Evolutionary conservation across 2,797 vertebrate species (phyloP).

Genomic region (Esox lucius): DNA sequence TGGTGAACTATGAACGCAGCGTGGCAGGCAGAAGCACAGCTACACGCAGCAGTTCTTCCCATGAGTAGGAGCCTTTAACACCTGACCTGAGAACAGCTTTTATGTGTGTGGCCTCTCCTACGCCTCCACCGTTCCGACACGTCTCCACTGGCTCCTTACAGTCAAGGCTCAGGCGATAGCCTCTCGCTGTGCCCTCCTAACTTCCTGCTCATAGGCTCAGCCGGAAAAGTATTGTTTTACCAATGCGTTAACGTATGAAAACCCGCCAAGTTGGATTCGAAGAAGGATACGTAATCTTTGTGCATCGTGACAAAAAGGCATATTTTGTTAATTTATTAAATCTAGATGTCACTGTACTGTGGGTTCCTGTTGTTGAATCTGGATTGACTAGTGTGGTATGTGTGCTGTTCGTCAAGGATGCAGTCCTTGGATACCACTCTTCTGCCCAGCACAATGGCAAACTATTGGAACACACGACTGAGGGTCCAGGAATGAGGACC

Average conservation of each 20-base stretch:
- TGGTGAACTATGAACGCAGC: constrained; percentile 97
- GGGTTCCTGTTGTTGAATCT: neutral
- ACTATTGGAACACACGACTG: neutral
- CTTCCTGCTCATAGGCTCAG: neutral
- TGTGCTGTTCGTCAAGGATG: neutral
- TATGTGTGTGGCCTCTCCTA: neutral
- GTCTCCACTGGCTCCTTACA: neutral
- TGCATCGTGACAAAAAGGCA: neutral
- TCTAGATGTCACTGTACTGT: neutral
- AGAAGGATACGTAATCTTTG: neutral
- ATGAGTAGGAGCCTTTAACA: neutral
- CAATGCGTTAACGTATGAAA: neutral
- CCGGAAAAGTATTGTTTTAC: neutral
- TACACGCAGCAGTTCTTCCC: neutral
- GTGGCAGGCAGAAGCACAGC: constrained; percentile 76
- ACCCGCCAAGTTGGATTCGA: neutral
- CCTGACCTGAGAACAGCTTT: neutral
- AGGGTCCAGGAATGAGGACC: neutral
- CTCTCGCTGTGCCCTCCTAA: neutral
- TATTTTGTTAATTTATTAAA: neutral
- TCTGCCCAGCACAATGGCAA: neutral
- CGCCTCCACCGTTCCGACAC: neutral
- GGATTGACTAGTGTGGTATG: neutral
- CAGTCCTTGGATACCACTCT: neutral
- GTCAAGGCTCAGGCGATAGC: neutral